Conservation (phyloP, 1,140 invertebrate species). For the Anadara kagoshimensis region DNA sequence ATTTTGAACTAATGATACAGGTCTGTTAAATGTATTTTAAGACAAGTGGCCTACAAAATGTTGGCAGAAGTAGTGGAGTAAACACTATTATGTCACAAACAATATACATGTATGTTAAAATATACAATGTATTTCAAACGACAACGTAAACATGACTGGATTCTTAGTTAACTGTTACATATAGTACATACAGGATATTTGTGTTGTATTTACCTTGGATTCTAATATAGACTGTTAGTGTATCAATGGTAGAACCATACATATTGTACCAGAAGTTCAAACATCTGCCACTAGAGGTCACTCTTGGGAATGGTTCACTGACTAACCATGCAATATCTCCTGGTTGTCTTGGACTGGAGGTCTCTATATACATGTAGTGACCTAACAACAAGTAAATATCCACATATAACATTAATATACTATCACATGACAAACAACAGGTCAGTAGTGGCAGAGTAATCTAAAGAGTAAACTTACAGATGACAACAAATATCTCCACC, state of each 20-base stretch:
- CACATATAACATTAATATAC: not conserved
- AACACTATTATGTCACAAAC: no score
- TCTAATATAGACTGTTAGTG: slow-evolving; percentile 52
- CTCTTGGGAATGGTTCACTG: slow-evolving; percentile 52
- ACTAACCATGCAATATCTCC: slow-evolving; percentile 63
- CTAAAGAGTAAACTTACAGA: no score
- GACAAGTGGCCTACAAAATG: no score
- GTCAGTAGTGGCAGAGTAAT: no score
- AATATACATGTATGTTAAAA: no score
- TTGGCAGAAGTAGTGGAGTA: no score
- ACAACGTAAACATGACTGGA: not conserved
- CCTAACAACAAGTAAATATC: slow-evolving; percentile 35
- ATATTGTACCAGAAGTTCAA: slow-evolving; percentile 72
- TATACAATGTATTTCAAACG: not conserved
- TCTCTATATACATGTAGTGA: slow-evolving; percentile 70
- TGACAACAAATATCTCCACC: no score
- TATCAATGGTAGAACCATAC: slow-evolving; percentile 61
- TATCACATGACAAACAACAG: no score
- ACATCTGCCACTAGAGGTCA: slow-evolving; percentile 49
- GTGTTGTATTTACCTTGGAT: slow-evolving; percentile 42
- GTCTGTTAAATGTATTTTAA: no score
- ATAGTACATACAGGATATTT: not conserved
- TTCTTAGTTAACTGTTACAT: not conserved
- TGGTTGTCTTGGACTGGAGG: slow-evolving; percentile 51
- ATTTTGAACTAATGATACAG: no score